Conservation (phyloP, 2,888 invertebrate species). For the Belgica antarctica region DNA sequence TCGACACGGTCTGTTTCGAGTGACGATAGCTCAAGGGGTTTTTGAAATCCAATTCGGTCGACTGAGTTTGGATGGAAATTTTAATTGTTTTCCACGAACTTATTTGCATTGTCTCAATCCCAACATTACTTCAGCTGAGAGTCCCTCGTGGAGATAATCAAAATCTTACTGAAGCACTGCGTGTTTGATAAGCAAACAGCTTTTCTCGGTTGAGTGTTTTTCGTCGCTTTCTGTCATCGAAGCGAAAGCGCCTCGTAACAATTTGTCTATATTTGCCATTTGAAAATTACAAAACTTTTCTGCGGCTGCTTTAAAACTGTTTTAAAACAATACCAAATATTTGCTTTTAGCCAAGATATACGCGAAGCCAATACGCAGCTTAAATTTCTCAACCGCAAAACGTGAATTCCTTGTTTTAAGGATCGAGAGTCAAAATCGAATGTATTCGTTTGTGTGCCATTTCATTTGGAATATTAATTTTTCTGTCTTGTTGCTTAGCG, state of each 20-base stretch:
- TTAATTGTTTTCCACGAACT: not conserved
- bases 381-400: constrained; percentile 6
- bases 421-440: no score
- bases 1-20: not conserved
- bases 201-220: not conserved
- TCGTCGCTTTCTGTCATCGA: not conserved
- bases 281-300: not conserved
- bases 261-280: constrained; percentile 21
- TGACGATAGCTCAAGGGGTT: not conserved
- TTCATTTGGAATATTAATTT: constrained; percentile 23
- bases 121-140: not conserved
- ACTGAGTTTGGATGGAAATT: not conserved
- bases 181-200: not conserved
- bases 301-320: not conserved
- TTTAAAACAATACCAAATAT: constrained; percentile 20
- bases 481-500: not conserved
- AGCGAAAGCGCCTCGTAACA: not conserved
- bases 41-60: not conserved
- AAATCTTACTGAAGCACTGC: not conserved
- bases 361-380: not conserved
- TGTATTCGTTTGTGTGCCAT: constrained; percentile 7
- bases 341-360: no score
- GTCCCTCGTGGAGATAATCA: no score
- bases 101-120: not conserved
- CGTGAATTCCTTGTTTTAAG: not conserved